Percentiles rank a stretch among this genome's conserved stretches.
These are phyloP conservation scores for Syrista parreyssii DNA, from an alignment of 2,888 invertebrate genomes.

Conservation along the genomic window DNA sequence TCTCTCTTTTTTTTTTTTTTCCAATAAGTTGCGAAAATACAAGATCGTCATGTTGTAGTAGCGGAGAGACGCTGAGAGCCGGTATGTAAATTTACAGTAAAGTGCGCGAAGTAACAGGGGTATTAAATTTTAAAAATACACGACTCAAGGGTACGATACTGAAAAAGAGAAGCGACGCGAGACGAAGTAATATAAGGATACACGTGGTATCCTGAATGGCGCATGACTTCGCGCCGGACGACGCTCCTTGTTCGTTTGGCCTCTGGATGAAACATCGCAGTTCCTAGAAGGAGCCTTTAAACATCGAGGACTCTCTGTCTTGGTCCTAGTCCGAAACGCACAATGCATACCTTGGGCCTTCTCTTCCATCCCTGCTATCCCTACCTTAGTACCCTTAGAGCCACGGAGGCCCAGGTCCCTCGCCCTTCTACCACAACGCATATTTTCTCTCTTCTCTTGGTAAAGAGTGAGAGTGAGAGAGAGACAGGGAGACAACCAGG, in stretches of 20 bases:
- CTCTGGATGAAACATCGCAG: slow-evolving; percentile 14
- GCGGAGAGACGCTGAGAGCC: too few relatives aligned
- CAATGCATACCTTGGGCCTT: slow-evolving; percentile 42
- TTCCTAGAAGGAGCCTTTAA: slow-evolving; percentile 21
- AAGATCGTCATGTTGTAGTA: neutral
- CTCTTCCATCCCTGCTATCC: slow-evolving; percentile 6
- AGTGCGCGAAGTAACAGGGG: neutral
- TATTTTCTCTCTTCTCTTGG: slow-evolving; percentile 11
- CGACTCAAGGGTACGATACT: neutral
- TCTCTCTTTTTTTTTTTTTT: neutral
- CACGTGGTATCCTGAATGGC: neutral
- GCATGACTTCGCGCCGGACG: neutral
- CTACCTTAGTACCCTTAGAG: neutral
- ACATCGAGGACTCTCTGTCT: slow-evolving; percentile 16
- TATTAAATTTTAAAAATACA: neutral
- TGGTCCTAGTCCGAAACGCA: slow-evolving; percentile 27
- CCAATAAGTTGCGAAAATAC: neutral
- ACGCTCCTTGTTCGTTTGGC: neutral
- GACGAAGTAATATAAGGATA: too few relatives aligned
- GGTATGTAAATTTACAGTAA: neutral
- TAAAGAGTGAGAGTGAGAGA: neutral
- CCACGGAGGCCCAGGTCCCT: neutral
- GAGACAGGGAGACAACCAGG: neutral
- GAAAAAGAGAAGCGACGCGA: neutral
- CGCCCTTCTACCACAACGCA: slow-evolving; percentile 15